These are phyloP conservation scores for Ammodytes marinus DNA, from an alignment of 2,113 vertebrate species.

Conservation along the genomic window DNA sequence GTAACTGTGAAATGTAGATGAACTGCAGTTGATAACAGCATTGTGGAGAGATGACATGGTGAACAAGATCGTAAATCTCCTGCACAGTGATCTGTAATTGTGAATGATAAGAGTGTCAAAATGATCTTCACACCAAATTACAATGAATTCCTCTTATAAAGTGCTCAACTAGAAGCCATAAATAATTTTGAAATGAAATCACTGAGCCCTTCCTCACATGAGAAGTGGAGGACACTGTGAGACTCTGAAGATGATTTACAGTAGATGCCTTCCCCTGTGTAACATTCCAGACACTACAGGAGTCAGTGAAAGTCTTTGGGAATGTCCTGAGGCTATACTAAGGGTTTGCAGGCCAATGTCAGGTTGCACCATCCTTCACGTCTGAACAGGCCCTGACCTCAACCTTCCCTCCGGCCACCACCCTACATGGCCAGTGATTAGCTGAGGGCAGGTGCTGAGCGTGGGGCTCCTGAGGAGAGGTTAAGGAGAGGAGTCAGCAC, in stretches of 20 bases:
- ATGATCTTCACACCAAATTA: slow-evolving; percentile 10
- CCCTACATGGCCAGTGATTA: slow-evolving; percentile 68
- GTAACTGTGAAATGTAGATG: slow-evolving; percentile 22
- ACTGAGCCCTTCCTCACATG: slow-evolving; percentile 30
- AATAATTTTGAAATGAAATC: slow-evolving; percentile 22
- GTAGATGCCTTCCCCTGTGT: slow-evolving; percentile 7
- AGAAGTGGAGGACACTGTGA: slow-evolving; percentile 1
- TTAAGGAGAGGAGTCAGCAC: slow-evolving; percentile 88
- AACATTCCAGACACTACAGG: neutral
- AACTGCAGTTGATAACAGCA: slow-evolving; percentile 22
- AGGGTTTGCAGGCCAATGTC: slow-evolving; percentile 12
- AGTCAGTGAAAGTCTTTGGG: slow-evolving; percentile 14
- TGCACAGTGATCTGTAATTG: neutral
- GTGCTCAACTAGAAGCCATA: neutral
- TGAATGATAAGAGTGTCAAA: neutral
- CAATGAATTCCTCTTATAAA: neutral
- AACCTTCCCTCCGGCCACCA: slow-evolving; percentile 48
- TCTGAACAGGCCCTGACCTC: slow-evolving; percentile 64
- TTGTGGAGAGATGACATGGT: slow-evolving; percentile 18
- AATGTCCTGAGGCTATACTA: neutral
- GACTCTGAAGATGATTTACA: slow-evolving; percentile 21
- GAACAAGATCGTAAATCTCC: slow-evolving; percentile 17
- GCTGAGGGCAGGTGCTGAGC: slow-evolving; percentile 85
- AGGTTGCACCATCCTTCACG: slow-evolving; percentile 27
- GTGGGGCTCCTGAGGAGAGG: slow-evolving; percentile 88